phyloP scores from a whole-genome alignment of 2,888 invertebrate species.

The Podotricha telesiphe region DNA sequence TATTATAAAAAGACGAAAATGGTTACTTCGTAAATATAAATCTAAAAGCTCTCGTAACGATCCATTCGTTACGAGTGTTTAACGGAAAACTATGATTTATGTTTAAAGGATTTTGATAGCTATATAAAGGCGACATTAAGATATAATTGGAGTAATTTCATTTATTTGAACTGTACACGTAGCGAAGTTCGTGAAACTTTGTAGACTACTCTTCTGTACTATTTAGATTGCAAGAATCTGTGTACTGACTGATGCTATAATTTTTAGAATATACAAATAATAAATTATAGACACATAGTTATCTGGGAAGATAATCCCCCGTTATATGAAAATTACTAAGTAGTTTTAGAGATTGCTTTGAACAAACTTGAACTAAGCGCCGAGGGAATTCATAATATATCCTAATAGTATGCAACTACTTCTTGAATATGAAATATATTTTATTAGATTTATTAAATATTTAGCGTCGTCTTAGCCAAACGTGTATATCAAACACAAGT shows the following conservation, averaged over 20 bases:
- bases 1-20: not conserved
- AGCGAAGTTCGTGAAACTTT: no score
- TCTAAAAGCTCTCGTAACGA: not conserved
- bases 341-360: slow-evolving; percentile 13
- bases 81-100: not conserved
- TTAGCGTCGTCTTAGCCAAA: no score
- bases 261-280: not conserved
- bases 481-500: no score
- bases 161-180: no score
- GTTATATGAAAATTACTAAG: not conserved
- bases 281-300: not conserved
- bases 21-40: not conserved
- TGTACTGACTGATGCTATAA: no score
- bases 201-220: no score
- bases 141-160: not conserved
- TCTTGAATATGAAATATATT: not conserved
- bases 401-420: not conserved
- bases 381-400: not conserved
- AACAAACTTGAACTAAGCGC: not conserved
- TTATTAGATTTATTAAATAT: not conserved
- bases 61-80: not conserved
- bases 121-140: not conserved
- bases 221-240: no score
- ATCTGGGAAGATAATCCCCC: not conserved
- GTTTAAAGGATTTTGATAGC: not conserved